Base-by-base conservation (phyloP, 64 coral and sea anemone genomes). In the Stichodactyla mertensii region DNA sequence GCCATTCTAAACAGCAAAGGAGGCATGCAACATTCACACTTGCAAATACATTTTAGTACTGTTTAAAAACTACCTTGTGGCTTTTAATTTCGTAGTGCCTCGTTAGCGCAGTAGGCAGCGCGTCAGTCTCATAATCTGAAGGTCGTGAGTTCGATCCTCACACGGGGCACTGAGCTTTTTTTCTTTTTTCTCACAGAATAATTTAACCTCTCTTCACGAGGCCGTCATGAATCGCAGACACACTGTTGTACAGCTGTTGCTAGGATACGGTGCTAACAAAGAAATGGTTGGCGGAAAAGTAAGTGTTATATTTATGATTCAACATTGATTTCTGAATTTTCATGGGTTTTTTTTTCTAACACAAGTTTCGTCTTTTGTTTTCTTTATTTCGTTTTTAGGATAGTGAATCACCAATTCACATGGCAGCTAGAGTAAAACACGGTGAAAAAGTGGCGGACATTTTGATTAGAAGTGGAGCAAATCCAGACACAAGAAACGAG, bases 361-460 rank as follows among this genome's bases (percentile, higher is more conserved):
- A 20, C 36, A 36, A 11, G 26, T 51, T 10, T 22, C 15, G 15
- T 16, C 57, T 59, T 59, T 59, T 16, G 57, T 59, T 69, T 67
- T 59, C 22, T 55, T 31, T 20, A 24, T 58, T 16, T 27, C 23
- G 5, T 18, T 64, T 55, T 18, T 51, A 98, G 95, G 89, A 84
- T 55, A 79, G 85, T 18, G 95, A 98, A 88, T 92, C 87, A 8
- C 92, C 93, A 16, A 84, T 95, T 16, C 92, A 98, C 28, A 92
- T 98, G 85, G 96, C 96, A 2, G 77, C 96, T 4, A 92, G 89
- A 58, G 89, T 91, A 13, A 87, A 87, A 52, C 88, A 87, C 58
- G 93, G 92, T 16, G 90, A 94, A 82, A 89, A 89, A 70, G 92
- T 95, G 31, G 92, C 91, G 16, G 96, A 94, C 26, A 91, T 98